Conservation (phyloP, 1,140 invertebrate species). For the Brevipalpus yothersi region DNA sequence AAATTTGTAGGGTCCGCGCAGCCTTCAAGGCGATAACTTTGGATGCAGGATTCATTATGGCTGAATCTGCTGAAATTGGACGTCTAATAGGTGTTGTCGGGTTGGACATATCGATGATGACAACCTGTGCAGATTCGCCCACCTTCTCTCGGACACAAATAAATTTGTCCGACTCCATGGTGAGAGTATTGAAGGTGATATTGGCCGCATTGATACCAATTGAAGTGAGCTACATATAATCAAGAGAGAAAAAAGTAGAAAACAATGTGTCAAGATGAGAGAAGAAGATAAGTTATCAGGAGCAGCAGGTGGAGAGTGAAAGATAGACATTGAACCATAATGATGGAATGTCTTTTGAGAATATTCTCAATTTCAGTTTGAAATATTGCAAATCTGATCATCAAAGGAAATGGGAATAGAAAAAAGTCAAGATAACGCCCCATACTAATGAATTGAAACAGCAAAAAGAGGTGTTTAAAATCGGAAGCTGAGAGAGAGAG, state of each 20-base stretch:
- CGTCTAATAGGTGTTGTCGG: constrained; percentile 78
- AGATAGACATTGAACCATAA: too few relatives aligned
- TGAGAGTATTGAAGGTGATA: constrained; percentile 95
- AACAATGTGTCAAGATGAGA: background rate
- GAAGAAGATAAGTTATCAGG: too few relatives aligned
- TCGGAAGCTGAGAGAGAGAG: too few relatives aligned
- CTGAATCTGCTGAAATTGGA: constrained; percentile 96
- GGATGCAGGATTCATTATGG: constrained; percentile 98
- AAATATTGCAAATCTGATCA: too few relatives aligned
- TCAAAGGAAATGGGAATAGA: too few relatives aligned
- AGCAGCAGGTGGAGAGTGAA: too few relatives aligned
- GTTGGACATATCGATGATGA: constrained; percentile 93
- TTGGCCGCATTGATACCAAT: constrained; percentile 91
- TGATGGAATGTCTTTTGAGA: too few relatives aligned
- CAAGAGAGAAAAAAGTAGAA: background rate
- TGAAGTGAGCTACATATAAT: constrained; percentile 65
- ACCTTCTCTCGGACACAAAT: constrained; percentile 98
- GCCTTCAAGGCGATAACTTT: constrained; percentile 40
- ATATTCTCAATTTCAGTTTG: too few relatives aligned
- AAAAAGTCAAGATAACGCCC: too few relatives aligned
- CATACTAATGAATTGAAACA: too few relatives aligned
- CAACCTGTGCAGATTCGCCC: constrained; percentile 86
- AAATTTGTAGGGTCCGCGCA: constrained; percentile 94
- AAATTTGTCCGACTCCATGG: constrained; percentile 99
- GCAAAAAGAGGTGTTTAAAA: too few relatives aligned